Evolutionary conservation across 1,140 invertebrate genomes (phyloP).

Genomic region (Brachionus paranguensis): DNA sequence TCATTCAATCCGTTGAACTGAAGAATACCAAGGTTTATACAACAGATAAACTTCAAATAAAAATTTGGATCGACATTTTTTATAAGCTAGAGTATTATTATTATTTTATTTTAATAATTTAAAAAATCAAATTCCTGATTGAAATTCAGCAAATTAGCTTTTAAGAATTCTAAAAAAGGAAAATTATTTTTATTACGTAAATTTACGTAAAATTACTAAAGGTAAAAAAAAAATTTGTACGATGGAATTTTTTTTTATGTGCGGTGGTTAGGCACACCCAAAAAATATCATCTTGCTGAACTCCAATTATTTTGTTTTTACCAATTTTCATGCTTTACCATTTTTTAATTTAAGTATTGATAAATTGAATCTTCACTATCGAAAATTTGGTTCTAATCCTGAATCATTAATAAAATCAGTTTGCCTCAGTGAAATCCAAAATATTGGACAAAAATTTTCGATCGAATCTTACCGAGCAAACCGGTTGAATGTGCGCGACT

Average conservation of each 20-base stretch:
- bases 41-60: conserved; percentile 18
- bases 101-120: not conserved
- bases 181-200: too few species aligned
- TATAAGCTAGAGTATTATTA: not conserved
- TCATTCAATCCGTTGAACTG: not conserved
- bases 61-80: not conserved
- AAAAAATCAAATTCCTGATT: not conserved
- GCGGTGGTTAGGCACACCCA: too few species aligned
- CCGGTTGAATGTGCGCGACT: not conserved
- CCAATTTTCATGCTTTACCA: not conserved
- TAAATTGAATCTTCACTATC: not conserved
- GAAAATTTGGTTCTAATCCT: conserved; percentile 10
- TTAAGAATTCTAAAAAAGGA: too few species aligned
- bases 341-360: not conserved
- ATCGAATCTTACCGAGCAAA: not conserved
- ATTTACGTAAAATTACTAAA: too few species aligned
- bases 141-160: not conserved
- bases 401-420: not conserved
- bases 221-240: too few species aligned
- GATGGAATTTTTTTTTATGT: too few species aligned
- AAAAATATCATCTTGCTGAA: too few species aligned
- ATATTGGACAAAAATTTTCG: conserved; percentile 4
- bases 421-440: not conserved
- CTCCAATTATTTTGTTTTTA: too few species aligned
- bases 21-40: not conserved